Evolutionary conservation across 2,797 vertebrate species (phyloP).

Genomic region (Micrastur ruficollis): DNA sequence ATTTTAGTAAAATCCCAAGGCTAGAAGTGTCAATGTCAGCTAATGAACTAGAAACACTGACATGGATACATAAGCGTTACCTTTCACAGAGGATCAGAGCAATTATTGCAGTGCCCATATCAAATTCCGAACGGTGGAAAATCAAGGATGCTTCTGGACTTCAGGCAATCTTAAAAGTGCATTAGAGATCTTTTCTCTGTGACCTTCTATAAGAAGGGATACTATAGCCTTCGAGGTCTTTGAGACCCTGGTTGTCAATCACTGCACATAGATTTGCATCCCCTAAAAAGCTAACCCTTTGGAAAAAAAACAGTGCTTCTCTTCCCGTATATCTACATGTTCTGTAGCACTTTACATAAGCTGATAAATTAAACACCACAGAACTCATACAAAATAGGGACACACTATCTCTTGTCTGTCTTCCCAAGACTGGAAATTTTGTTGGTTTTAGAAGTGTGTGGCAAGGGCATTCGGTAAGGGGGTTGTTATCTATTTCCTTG

Average conservation of each 20-base stretch:
- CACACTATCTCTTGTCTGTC: neutral
- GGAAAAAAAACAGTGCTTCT: neutral
- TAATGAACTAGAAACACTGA: constrained; percentile 4
- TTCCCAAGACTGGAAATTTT: neutral
- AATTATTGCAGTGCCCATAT: constrained; percentile 2
- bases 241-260: neutral
- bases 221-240: neutral
- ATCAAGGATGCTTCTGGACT: neutral
- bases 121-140: neutral
- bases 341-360: neutral
- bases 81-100: constrained; percentile 9
- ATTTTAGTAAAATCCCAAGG: neutral
- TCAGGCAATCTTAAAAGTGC: neutral
- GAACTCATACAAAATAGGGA: neutral
- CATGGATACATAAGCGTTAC: neutral
- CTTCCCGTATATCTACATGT: neutral
- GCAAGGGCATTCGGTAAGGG: neutral
- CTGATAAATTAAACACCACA: neutral
- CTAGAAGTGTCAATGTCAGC: neutral
- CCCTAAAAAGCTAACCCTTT: neutral
- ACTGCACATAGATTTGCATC: neutral
- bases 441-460: neutral
- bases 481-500: neutral
- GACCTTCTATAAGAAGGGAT: neutral
- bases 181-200: neutral